Evolutionary conservation across 2,888 invertebrate species (phyloP).

Genomic region (Brachylomia viminalis): DNA sequence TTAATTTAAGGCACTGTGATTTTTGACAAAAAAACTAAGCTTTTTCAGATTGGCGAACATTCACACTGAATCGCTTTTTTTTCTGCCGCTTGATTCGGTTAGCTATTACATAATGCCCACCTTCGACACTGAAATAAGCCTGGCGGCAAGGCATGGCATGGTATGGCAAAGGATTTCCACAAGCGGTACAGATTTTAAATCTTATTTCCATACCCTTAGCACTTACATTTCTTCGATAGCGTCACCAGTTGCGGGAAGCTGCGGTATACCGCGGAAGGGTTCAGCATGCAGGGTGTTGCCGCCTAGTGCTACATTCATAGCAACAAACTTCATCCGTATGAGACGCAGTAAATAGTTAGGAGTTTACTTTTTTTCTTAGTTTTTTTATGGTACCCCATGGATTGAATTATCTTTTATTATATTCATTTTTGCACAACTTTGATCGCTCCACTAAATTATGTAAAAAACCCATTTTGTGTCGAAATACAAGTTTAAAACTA

Average conservation of each 20-base stretch:
- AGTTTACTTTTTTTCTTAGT: no score
- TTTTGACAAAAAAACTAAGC: neutral
- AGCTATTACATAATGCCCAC: neutral
- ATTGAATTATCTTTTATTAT: no score
- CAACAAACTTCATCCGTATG: no score
- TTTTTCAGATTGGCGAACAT: neutral
- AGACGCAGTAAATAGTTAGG: no score
- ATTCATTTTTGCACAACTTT: no score
- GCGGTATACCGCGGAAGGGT: neutral
- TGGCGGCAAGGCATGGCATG: neutral
- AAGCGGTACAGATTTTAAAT: neutral
- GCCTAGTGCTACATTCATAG: no score
- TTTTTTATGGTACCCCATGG: no score
- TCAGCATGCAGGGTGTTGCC: no score
- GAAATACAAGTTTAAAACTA: no score
- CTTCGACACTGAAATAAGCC: neutral
- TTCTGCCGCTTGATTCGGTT: neutral
- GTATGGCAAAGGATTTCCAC: neutral
- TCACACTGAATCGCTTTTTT: neutral
- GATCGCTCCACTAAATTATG: no score
- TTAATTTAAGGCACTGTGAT: neutral
- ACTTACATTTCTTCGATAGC: neutral
- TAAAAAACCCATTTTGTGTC: no score
- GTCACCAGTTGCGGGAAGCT: neutral
- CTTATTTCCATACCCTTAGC: neutral